Conservation (phyloP, 2,797 vertebrate genomes). For the Sphenodon punctatus region DNA sequence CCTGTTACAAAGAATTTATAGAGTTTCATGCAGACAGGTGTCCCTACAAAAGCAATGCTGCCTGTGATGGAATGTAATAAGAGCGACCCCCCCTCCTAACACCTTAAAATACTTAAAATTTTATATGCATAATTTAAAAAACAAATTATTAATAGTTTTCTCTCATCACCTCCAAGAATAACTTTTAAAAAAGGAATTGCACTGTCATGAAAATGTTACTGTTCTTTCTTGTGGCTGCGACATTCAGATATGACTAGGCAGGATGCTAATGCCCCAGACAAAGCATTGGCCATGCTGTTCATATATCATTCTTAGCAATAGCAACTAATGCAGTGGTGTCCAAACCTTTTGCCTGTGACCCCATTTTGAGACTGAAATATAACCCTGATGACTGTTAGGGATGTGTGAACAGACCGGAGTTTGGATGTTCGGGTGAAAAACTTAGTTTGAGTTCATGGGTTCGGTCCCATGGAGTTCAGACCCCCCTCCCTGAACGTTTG, state of each 20-base stretch:
- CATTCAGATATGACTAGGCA: background rate
- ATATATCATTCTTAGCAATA: too few species aligned
- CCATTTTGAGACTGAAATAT: too few species aligned
- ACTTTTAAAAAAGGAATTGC: constrained; percentile 20
- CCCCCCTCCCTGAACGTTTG: too few species aligned
- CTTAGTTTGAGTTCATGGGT: too few species aligned
- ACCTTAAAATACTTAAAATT: constrained; percentile 13
- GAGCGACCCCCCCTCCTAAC: background rate
- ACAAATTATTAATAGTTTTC: constrained; percentile 21
- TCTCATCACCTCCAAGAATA: background rate
- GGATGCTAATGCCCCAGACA: background rate
- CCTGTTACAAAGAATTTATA: constrained; percentile 53
- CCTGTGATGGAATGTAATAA: constrained; percentile 61
- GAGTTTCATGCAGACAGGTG: constrained; percentile 72
- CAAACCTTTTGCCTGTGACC: too few species aligned
- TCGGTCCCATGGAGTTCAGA: too few species aligned
- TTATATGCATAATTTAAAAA: constrained; percentile 41
- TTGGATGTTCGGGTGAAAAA: too few species aligned
- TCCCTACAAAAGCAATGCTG: constrained; percentile 42
- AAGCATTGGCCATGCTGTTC: too few species aligned
- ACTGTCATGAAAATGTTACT: background rate
- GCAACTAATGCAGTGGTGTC: too few species aligned
- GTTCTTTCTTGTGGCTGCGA: background rate
- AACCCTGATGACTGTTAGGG: too few species aligned
- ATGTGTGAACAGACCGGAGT: too few species aligned